Base-by-base conservation (phyloP, 2,797 vertebrate species). In the Peromyscus eremicus region DNA sequence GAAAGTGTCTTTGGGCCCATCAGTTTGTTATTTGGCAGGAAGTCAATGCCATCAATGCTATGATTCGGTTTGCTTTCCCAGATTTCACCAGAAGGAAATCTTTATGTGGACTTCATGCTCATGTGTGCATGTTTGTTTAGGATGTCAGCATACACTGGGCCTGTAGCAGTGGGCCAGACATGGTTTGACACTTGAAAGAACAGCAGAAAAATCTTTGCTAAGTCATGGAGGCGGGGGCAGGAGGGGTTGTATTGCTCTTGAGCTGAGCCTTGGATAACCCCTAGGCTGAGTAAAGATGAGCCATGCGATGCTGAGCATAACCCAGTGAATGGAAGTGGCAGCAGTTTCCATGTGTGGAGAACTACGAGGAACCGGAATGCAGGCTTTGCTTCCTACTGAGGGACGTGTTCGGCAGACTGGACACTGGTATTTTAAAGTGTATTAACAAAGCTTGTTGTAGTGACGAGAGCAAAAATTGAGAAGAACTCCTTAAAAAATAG, bases 21-120 rank as follows among this genome's bases (percentile, higher is more conserved):
- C 68, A 91, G 6, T 94, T 85, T 80, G 37, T 89, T 94, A 92
- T 92, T 92, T 93, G 10, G 32, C 85, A 96, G 89, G 75, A 96
- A 94, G 76, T 93, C 91, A 55, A 75, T 92, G 21, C 71, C 46
- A 71, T 73, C 86, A 82, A 43, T 73, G 40, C 43, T 83, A 32
- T 52, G 34, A 64, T 94, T 93, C 81, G 17, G 12, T 96, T 95
- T 96, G 81, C 70, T 96, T 60, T 60, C 57, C 49, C 1, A 12
- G 49, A 34, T 88, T 96, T 96, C 62, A 89, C 62, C 62, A 64
- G 57, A 75, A 92, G 62, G 40, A 85, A 88, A 40, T 88, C 75
- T 96, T 90, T 86, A 16, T 76, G n/a, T 71, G 77, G 29, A 84
- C 16, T 75, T 14, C 2, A 32, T 89, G n/a, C 57, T 85, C 91